These are phyloP conservation scores for Apocrypta bakeri DNA, from an alignment of 1,140 invertebrate genomes.

Conservation along the genomic window DNA sequence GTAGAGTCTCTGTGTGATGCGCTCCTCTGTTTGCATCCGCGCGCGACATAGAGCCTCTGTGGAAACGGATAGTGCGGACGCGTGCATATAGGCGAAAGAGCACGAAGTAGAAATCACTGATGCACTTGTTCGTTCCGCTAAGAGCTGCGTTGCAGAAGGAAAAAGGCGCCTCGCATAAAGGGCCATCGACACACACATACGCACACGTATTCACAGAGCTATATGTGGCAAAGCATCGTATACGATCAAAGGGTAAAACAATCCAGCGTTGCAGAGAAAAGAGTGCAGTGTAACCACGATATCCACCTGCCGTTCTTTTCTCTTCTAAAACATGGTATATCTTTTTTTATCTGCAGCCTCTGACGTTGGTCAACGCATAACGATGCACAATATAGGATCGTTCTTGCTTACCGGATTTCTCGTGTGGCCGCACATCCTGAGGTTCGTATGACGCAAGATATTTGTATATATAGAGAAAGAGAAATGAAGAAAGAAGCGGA, in stretches of 20 bases:
- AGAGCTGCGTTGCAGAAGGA: not conserved
- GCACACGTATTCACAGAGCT: too few species aligned
- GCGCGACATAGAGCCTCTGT: slow-evolving; percentile 2
- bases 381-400: slow-evolving; percentile 44
- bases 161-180: not conserved
- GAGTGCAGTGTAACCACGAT: slow-evolving; percentile 67
- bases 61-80: slow-evolving; percentile 19
- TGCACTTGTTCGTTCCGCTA: slow-evolving; percentile 58
- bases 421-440: slow-evolving; percentile 66
- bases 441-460: slow-evolving; percentile 53
- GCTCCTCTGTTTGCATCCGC: not conserved
- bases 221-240: slow-evolving; percentile 55
- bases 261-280: slow-evolving; percentile 66
- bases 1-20: not conserved
- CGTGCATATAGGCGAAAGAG: not conserved
- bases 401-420: slow-evolving; percentile 65
- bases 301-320: slow-evolving; percentile 58
- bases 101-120: slow-evolving; percentile 53
- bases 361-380: not conserved
- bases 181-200: slow-evolving; percentile 50
- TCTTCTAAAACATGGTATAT: not conserved
- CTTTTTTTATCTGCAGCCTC: not conserved
- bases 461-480: not conserved
- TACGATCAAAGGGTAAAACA: slow-evolving; percentile 69
- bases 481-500: not conserved